Base-by-base conservation (phyloP, 1,140 invertebrate genomes). In the Papilio dardanus region DNA sequence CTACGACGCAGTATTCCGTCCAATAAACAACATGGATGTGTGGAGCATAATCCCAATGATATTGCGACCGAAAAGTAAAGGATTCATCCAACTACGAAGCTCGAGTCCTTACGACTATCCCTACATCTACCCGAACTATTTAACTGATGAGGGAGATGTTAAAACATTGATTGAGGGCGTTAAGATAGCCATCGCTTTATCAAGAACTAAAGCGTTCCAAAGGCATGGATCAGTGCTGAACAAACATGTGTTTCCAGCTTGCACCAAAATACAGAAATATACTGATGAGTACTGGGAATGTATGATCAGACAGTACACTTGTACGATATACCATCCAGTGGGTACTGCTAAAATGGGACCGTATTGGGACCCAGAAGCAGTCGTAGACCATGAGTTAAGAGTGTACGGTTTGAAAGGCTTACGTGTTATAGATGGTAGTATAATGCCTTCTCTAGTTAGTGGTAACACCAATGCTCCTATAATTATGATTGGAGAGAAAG, bases 341-440 rank as follows among this genome's bases (percentile, higher is more conserved):
- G 97, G 98, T 0, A 98, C 98, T 0, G 97, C 97, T 71, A 99
- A 98, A 88, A 99, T 99, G 98, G 98, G 98, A 0, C 96, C 97
- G 0, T 95, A 96, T 66, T 96, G 96, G 95, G 97, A 98, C 86
- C 93, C 95, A 10, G 95, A 96, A 4, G 97, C 98, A 0, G 98
- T 99, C 0, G 98, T 99, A 0, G 98, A 99, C 91, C 96, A 96
- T 10, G 95, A 97, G 82, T 92, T 98, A 0, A 93, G 95, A 69
- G 97, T 98, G 3, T 97, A 98, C 79, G 97, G 97, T 0, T 92
- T 98, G 0, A 94, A 95, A 76, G 96, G 96, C 0, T 87, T 98
- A 4, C 93, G 97, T 4, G 97, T 98, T 0, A 96, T 97, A n/a
- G 97, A 98, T 85, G 97, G 96, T 0, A 97, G 96, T 67, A 97